Evolutionary conservation across 2,888 invertebrate species (phyloP).

Genomic region (Parochlus steinenii): DNA sequence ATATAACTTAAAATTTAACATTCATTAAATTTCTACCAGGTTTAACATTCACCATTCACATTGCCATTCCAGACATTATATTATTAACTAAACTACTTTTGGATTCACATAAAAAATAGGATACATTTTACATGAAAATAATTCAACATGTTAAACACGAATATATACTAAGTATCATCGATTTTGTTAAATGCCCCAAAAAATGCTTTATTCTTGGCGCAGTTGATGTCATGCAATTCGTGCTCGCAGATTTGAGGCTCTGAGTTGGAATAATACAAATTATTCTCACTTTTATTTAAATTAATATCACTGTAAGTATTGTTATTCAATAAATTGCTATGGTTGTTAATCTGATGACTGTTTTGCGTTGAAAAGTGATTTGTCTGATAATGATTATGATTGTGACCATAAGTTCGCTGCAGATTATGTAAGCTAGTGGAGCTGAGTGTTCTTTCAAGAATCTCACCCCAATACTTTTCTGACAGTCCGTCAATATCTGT

Average conservation of each 20-base stretch:
- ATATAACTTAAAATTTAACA: too few relatives aligned
- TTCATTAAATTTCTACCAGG: too few relatives aligned
- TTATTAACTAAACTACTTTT: too few relatives aligned
- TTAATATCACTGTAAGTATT: slow-evolving; percentile 13
- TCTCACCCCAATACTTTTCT: slow-evolving; percentile 61
- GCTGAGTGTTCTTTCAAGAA: slow-evolving; percentile 59
- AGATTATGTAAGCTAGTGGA: slow-evolving; percentile 57
- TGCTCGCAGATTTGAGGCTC: slow-evolving; percentile 29
- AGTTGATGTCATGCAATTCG: slow-evolving; percentile 28
- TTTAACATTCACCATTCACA: too few relatives aligned
- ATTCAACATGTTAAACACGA: not conserved
- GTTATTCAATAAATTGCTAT: slow-evolving; percentile 13
- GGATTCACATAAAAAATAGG: too few relatives aligned
- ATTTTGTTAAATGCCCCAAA: slow-evolving; percentile 12
- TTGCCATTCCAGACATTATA: too few relatives aligned
- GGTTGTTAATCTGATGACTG: slow-evolving; percentile 14
- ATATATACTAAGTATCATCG: slow-evolving; percentile 12
- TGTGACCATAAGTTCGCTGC: slow-evolving; percentile 30
- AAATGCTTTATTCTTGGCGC: slow-evolving; percentile 27
- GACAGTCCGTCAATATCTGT: slow-evolving; percentile 49
- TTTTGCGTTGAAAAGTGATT: slow-evolving; percentile 10
- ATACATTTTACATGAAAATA: not conserved
- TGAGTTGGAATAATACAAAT: slow-evolving; percentile 22
- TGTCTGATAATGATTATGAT: slow-evolving; percentile 18
- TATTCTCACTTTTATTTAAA: slow-evolving; percentile 14